phyloP scores from a whole-genome alignment of 2,888 invertebrate genomes.

The Drosophila subquinaria region DNA sequence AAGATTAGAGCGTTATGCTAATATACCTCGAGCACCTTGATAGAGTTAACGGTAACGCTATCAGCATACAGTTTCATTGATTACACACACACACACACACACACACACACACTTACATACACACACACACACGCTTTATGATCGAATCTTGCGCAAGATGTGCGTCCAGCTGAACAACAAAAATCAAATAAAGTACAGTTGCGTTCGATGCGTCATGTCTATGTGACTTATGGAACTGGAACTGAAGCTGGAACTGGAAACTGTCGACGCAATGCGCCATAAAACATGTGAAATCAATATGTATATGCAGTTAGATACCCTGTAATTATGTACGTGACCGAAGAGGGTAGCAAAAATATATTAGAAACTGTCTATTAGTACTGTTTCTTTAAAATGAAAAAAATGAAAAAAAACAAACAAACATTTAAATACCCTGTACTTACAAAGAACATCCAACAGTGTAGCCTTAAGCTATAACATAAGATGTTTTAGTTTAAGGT shows the following conservation, averaged over 20 bases:
- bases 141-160: conserved; percentile 56
- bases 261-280: conserved; percentile 19
- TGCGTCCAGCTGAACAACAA: conserved; percentile 40
- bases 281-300: conserved; percentile 37
- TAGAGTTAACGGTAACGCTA: conserved; percentile 42
- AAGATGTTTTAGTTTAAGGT: neutral
- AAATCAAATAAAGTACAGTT: conserved; percentile 46
- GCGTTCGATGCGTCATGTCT: conserved; percentile 9
- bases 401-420: no score
- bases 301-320: conserved; percentile 18
- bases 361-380: neutral
- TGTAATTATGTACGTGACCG: neutral
- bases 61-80: conserved; percentile 53
- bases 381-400: neutral
- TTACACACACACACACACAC: conserved; percentile 32
- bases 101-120: conserved; percentile 10
- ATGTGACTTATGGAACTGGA: conserved; percentile 22
- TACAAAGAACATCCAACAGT: neutral
- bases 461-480: neutral
- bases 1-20: conserved; percentile 55
- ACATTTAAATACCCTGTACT: conserved; percentile 3
- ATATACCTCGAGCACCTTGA: conserved; percentile 32
- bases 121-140: conserved; percentile 15
- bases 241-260: conserved; percentile 22
- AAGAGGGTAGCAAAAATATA: neutral